Evolutionary conservation across 2,888 invertebrate species (phyloP).

Genomic region (Stenodera caucasica): DNA sequence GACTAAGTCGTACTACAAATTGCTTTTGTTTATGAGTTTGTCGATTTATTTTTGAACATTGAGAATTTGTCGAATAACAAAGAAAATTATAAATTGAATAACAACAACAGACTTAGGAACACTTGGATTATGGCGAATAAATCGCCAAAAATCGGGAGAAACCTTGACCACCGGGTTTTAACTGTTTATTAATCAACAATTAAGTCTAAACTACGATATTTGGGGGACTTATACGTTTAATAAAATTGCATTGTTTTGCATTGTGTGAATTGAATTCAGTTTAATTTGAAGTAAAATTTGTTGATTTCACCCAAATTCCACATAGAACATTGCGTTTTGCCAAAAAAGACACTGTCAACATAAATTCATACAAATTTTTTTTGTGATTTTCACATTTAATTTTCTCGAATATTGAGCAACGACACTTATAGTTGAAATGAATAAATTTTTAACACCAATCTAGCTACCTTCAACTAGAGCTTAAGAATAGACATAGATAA

Average conservation of each 20-base stretch:
- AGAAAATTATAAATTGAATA: conserved; percentile 34
- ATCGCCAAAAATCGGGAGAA: conserved; percentile 25
- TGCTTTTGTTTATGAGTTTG: conserved; percentile 51
- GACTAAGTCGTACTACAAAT: conserved; percentile 53
- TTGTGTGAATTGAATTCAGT: conserved; percentile 24
- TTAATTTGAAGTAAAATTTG: conserved; percentile 31
- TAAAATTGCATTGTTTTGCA: conserved; percentile 30
- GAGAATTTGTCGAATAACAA: conserved; percentile 26
- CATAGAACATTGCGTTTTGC: conserved; percentile 55
- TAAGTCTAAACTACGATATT: conserved; percentile 21
- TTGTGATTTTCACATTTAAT: background rate
- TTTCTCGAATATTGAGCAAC: conserved; percentile 52
- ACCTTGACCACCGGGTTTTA: conserved; percentile 47
- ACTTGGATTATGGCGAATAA: conserved; percentile 24
- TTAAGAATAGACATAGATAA: conserved; percentile 43
- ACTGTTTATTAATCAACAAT: conserved; percentile 37
- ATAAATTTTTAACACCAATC: conserved; percentile 43
- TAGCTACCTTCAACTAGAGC: conserved; percentile 46
- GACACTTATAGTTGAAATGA: conserved; percentile 52
- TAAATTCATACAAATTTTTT: conserved; percentile 2
- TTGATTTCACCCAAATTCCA: conserved; percentile 59
- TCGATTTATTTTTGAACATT: conserved; percentile 37
- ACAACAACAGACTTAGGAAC: conserved; percentile 47
- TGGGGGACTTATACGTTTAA: conserved; percentile 22
- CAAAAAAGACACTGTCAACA: conserved; percentile 51